Conservation (phyloP, 2,113 vertebrate species). For the Nesoenas mayeri region DNA sequence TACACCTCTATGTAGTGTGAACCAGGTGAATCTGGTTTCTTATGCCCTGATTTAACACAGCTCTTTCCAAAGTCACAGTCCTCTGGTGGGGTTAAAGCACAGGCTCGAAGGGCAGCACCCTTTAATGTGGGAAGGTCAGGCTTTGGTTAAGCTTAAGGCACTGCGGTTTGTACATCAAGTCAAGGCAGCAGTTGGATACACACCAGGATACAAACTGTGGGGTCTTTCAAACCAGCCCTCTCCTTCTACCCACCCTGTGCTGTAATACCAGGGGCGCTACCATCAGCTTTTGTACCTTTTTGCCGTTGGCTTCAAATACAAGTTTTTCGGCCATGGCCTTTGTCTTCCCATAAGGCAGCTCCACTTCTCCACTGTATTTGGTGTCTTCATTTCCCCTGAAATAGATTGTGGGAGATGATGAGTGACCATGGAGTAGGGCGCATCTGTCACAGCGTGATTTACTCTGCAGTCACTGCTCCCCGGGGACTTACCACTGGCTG, state of each 20-base stretch:
- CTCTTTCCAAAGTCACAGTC: neutral
- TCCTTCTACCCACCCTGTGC: neutral
- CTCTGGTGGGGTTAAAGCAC: neutral
- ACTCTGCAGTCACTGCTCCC: neutral
- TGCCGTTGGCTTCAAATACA: conserved; percentile 1
- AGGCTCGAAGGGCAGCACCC: neutral
- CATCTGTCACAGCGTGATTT: neutral
- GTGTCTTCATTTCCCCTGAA: conserved; percentile 55
- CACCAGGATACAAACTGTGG: neutral
- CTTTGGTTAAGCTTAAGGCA: neutral
- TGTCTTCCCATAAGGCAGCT: conserved; percentile 56
- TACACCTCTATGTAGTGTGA: neutral
- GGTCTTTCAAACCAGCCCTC: neutral
- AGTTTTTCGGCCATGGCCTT: conserved; percentile 39
- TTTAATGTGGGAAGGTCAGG: neutral
- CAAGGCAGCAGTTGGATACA: neutral
- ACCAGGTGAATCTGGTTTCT: neutral
- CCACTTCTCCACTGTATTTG: neutral
- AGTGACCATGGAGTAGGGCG: neutral
- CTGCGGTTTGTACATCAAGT: neutral
- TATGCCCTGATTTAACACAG: neutral
- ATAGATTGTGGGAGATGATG: neutral
- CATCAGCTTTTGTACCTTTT: neutral
- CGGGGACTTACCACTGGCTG: neutral
- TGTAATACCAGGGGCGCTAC: neutral